phyloP scores from a whole-genome alignment of 1,140 invertebrate genomes.

The Eupristina koningsbergeri region DNA sequence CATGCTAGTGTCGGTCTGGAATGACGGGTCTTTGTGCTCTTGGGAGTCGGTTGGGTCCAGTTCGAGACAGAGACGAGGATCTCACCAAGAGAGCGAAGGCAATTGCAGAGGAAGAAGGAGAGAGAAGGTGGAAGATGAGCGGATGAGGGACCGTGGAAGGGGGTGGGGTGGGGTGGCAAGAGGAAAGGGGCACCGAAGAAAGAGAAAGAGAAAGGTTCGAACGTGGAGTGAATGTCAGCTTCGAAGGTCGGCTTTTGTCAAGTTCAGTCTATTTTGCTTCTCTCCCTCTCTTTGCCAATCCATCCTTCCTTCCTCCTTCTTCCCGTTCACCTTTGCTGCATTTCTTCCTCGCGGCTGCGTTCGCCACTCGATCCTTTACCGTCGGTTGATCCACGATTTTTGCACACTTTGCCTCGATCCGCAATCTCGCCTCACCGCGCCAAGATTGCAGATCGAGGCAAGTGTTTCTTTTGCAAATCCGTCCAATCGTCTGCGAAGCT shows the following conservation, averaged over 20 bases:
- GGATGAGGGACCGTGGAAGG: slow-evolving; percentile 45
- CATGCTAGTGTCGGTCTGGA: slow-evolving; percentile 56
- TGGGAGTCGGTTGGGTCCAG: slow-evolving; percentile 49
- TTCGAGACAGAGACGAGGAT: slow-evolving; percentile 36
- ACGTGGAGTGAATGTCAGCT: slow-evolving; percentile 70
- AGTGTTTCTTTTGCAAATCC: too few species aligned
- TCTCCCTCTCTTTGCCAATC: slow-evolving; percentile 40
- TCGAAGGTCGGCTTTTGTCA: slow-evolving; percentile 73
- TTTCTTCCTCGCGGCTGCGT: slow-evolving; percentile 11
- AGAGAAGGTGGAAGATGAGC: slow-evolving; percentile 24
- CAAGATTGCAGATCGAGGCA: too few species aligned
- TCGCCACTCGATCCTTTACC: slow-evolving; percentile 22
- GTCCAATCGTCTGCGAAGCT: too few species aligned
- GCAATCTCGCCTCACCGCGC: too few species aligned
- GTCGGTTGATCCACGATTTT: background rate
- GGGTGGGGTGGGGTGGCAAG: too few species aligned
- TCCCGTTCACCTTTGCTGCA: slow-evolving; percentile 8
- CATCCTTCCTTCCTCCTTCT: slow-evolving; percentile 19
- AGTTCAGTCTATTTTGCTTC: slow-evolving; percentile 64
- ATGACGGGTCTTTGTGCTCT: slow-evolving; percentile 66
- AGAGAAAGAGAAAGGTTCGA: slow-evolving; percentile 56
- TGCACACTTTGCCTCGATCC: background rate
- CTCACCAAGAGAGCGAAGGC: background rate
- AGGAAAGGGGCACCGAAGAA: slow-evolving; percentile 53
- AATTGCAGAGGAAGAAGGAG: background rate